phyloP scores from a whole-genome alignment of 2,888 invertebrate species.

The Phengaris arion region DNA sequence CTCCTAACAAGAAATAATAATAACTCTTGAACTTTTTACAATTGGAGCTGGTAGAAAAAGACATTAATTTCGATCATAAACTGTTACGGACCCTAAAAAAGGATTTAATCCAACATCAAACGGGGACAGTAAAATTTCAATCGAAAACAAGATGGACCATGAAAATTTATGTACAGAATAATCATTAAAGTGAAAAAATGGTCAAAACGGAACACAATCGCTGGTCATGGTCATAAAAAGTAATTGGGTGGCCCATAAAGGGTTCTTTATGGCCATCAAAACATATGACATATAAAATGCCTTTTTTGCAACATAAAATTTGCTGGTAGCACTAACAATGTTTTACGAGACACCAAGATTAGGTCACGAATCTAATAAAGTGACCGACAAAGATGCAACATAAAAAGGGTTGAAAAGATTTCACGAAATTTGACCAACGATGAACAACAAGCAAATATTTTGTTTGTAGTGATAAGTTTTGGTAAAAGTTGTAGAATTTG shows the following conservation, averaged over 20 bases:
- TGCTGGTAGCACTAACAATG: constrained; percentile 31
- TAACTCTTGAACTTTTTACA: neutral
- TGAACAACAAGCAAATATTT: neutral
- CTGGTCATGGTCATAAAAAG: constrained; percentile 72
- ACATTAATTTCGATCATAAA: constrained; percentile 20
- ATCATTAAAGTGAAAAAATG: constrained; percentile 24
- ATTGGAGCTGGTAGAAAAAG: neutral
- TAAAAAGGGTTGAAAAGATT: constrained; percentile 1
- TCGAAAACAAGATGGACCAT: constrained; percentile 21
- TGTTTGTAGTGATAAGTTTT: neutral
- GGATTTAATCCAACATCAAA: constrained; percentile 11
- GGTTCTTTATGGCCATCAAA: constrained; percentile 70
- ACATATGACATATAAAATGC: constrained; percentile 71
- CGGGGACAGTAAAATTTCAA: constrained; percentile 26
- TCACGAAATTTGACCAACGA: neutral
- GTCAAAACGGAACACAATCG: constrained; percentile 41
- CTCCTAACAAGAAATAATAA: neutral
- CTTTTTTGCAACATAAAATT: constrained; percentile 46
- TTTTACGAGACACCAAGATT: constrained; percentile 31
- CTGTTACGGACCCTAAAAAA: constrained; percentile 1
- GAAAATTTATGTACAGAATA: constrained; percentile 30
- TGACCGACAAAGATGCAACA: constrained; percentile 12
- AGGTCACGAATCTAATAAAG: constrained; percentile 28
- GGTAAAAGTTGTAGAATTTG: no score
- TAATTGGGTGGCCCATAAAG: constrained; percentile 76